Conservation (phyloP, 1,140 invertebrate genomes). For the Atta texana region DNA sequence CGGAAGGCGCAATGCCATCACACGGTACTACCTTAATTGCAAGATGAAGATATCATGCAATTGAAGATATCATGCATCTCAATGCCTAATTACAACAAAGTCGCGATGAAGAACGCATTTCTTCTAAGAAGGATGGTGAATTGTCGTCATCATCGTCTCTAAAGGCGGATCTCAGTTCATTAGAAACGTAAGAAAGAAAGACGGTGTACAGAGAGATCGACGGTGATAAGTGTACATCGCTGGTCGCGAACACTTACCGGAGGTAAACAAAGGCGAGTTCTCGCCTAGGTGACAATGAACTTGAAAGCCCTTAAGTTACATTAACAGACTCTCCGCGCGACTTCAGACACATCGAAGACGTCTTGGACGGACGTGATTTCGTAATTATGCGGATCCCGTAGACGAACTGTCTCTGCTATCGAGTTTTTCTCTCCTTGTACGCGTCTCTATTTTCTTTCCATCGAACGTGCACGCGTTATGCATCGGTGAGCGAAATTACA, state of each 20-base stretch:
- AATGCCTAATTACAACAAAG: slow-evolving; percentile 55
- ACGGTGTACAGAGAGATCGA: slow-evolving; percentile 69
- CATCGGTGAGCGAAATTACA: slow-evolving; percentile 38
- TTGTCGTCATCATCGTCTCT: slow-evolving; percentile 36
- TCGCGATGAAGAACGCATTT: slow-evolving; percentile 44
- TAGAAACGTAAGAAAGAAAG: slow-evolving; percentile 71
- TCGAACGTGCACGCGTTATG: slow-evolving; percentile 26
- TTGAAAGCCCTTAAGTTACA: slow-evolving; percentile 75
- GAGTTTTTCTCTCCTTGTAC: slow-evolving; percentile 43
- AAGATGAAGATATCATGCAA: slow-evolving; percentile 50
- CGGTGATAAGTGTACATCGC: slow-evolving; percentile 69
- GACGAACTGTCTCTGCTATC: slow-evolving; percentile 63
- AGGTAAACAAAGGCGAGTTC: slow-evolving; percentile 79
- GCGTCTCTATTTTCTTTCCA: slow-evolving; percentile 54
- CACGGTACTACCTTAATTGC: slow-evolving; percentile 44
- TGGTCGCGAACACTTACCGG: slow-evolving; percentile 68
- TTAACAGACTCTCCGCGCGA: slow-evolving; percentile 70
- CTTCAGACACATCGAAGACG: slow-evolving; percentile 72
- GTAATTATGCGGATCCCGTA: slow-evolving; percentile 76
- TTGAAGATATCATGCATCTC: too few relatives aligned
- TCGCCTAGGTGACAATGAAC: slow-evolving; percentile 82
- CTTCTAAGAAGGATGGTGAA: slow-evolving; percentile 3
- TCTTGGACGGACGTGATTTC: slow-evolving; percentile 76
- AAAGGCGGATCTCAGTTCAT: slow-evolving; percentile 74
- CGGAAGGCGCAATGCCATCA: slow-evolving; percentile 25